These are phyloP conservation scores for Periplaneta americana DNA, from an alignment of 1,140 invertebrate genomes.

Conservation along the genomic window DNA sequence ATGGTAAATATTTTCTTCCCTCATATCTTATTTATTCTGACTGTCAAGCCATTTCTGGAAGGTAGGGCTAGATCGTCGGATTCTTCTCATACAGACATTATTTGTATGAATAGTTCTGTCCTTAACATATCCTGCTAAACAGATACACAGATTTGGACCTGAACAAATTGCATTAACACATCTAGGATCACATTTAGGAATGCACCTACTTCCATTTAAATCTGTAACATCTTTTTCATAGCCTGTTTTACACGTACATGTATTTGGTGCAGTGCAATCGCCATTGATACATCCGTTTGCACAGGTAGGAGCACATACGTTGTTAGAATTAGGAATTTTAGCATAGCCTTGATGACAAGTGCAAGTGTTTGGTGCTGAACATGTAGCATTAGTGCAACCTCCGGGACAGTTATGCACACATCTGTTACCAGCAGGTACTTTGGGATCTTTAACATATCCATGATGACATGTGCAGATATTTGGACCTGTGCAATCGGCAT, in stretches of 20 bases:
- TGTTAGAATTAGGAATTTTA: not conserved
- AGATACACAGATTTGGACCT: slow-evolving; percentile 46
- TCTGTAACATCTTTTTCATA: slow-evolving; percentile 30
- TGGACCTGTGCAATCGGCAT: slow-evolving; percentile 25
- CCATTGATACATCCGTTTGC: slow-evolving; percentile 36
- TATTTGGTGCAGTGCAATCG: slow-evolving; percentile 38
- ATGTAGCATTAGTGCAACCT: slow-evolving; percentile 28
- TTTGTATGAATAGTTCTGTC: slow-evolving; percentile 1
- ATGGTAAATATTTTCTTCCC: too few relatives aligned
- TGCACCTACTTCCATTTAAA: slow-evolving; percentile 22
- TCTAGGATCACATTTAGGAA: slow-evolving; percentile 48
- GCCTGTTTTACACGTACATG: slow-evolving; percentile 41
- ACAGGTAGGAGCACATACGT: slow-evolving; percentile 25
- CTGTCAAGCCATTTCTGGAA: not conserved
- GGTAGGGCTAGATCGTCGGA: not conserved
- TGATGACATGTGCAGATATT: slow-evolving; percentile 37
- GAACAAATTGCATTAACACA: slow-evolving; percentile 53
- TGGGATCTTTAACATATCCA: slow-evolving; percentile 29
- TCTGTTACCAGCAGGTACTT: slow-evolving; percentile 11
- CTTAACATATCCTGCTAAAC: slow-evolving; percentile 28
- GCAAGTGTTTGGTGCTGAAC: slow-evolving; percentile 29
- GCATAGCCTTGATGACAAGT: slow-evolving; percentile 25
- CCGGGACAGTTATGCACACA: slow-evolving; percentile 20
- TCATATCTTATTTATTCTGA: not conserved
- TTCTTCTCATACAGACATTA: slow-evolving; percentile 2